Evolutionary conservation across 1,140 invertebrate genomes (phyloP), one percentile per base, ranked within the genome.

Genomic region (Drosophila tristis): DNA sequence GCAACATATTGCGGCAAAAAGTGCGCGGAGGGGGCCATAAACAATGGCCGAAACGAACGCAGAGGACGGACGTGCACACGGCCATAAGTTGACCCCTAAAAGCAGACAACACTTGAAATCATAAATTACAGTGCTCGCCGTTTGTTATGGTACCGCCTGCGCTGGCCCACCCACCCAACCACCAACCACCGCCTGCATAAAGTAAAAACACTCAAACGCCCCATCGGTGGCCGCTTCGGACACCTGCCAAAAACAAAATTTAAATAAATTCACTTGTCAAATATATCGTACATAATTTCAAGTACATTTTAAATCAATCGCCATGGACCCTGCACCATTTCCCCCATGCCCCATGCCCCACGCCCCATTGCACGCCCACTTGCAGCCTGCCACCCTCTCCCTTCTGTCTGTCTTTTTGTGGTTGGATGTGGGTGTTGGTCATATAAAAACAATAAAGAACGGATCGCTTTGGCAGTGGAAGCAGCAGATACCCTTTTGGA

Each of bases 251-350:
- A 75, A 76, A 43, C 57, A 53, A 61, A 62, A 67, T 89, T 78
- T 53, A 89, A 79, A 89, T 84, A 79, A 78, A 86, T 87, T 72
- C 48, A 62, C 67, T 63, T 81, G 78, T 67, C 63, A 66, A 61
- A 77, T 66, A 80, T 61, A 66, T 58, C 61, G 62, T 68, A 78
- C 79, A 86, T 81, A 79, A 89, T 87, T 87, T 79, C 59, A 61
- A 87, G 72, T 70, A 65, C 64, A 67, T 74, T 72, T 87, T 84
- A 87, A 89, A 89, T 87, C 84, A 87, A 87, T 87, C 79, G 84
- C 55, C 55, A 68, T 61, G 51, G 44, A 44, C 23, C 50, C 50
- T 50, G 31, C 35, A 4, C 35, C 8, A 35, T 11, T 9, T 11
- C 31, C 31, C 31, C 0, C 31, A 11, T 56, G 59, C 31, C 31